Evolutionary conservation across 2,797 vertebrate species (phyloP).

Genomic region (Nothura maculosa): DNA sequence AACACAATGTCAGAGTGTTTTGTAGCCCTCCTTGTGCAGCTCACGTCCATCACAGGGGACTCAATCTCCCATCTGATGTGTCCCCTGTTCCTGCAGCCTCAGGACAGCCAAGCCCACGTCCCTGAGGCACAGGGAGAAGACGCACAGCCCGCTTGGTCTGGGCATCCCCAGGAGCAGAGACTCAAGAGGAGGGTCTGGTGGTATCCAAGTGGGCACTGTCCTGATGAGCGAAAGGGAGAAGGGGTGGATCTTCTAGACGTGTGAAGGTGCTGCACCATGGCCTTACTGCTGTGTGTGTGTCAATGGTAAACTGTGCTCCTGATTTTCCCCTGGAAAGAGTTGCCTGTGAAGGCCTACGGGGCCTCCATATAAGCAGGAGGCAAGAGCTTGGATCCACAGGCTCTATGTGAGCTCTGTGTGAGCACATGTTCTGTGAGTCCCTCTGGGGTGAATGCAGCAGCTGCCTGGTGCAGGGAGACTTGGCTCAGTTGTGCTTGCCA

Average conservation of each 20-base stretch:
- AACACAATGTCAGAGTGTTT: not conserved
- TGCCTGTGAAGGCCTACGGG: not conserved
- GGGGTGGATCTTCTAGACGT: not conserved
- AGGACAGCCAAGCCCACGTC: not conserved
- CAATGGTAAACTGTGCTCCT: too few species aligned
- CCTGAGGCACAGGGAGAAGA: not conserved
- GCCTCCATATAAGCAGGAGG: not conserved
- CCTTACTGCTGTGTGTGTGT: too few species aligned
- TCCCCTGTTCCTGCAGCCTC: not conserved
- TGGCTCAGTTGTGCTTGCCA: not conserved
- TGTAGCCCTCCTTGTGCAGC: not conserved
- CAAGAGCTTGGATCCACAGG: not conserved
- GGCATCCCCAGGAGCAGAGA: not conserved
- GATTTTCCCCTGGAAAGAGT: not conserved
- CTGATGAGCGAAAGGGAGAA: not conserved
- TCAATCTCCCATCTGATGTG: not conserved
- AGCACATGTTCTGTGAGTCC: accelerated
- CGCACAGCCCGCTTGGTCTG: too few species aligned
- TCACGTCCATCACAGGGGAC: not conserved
- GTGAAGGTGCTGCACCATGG: not conserved
- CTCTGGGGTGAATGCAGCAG: not conserved
- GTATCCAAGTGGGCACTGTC: accelerated
- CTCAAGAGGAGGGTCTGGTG: not conserved
- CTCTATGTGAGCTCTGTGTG: not conserved
- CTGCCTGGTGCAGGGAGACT: not conserved